These are phyloP conservation scores for Xenopus petersii DNA, from an alignment of 2,797 vertebrate genomes.

Conservation along the genomic window DNA sequence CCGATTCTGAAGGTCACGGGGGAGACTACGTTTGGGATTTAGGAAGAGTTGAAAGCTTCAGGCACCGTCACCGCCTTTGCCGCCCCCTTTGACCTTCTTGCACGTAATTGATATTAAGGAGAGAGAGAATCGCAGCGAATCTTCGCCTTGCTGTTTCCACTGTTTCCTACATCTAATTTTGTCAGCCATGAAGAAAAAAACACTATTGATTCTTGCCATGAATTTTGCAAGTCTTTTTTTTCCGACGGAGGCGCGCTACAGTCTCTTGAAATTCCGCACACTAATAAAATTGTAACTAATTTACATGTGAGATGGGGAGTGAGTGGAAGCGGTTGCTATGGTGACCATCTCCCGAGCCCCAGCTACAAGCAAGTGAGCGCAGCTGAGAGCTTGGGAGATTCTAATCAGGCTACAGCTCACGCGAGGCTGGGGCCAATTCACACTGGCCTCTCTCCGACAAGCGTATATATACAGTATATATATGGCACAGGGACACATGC, in stretches of 20 bases:
- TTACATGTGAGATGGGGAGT: slow-evolving; percentile 73
- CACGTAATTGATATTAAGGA: background rate
- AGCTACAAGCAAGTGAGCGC: slow-evolving; percentile 55
- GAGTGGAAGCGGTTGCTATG: slow-evolving; percentile 73
- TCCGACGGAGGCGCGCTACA: slow-evolving; percentile 47
- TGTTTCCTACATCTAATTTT: background rate
- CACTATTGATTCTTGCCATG: background rate
- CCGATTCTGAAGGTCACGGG: background rate
- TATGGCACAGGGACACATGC: background rate
- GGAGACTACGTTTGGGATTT: background rate
- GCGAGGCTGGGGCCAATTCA: slow-evolving; percentile 33
- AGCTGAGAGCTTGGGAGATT: slow-evolving; percentile 56
- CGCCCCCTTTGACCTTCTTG: background rate
- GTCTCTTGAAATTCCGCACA: slow-evolving; percentile 72
- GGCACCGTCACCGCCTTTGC: background rate
- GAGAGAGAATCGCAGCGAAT: background rate
- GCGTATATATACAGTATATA: background rate
- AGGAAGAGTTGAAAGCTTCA: background rate
- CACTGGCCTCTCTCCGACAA: slow-evolving; percentile 11
- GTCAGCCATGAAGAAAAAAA: too few relatives aligned
- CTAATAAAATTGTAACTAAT: slow-evolving; percentile 77
- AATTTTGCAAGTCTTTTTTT: slow-evolving; percentile 36
- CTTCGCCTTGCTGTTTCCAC: background rate
- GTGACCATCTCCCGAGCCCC: slow-evolving; percentile 68
- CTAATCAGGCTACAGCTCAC: slow-evolving; percentile 52